Conservation (phyloP, 2,113 vertebrate genomes). For the Perca schrenkii region DNA sequence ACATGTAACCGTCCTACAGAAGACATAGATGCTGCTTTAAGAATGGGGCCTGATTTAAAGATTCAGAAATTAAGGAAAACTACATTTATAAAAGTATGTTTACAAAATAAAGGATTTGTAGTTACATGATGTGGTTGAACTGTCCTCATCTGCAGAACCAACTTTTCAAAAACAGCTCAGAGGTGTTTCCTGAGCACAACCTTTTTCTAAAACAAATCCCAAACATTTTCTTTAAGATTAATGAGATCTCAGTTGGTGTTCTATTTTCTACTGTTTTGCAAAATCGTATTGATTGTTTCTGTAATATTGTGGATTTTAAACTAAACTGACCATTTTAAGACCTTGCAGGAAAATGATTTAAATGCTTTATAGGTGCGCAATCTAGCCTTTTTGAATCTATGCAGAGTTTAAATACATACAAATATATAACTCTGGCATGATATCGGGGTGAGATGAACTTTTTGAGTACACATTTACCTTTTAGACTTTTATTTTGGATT, state of each 20-base stretch:
- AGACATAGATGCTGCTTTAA: background rate
- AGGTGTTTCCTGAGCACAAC: background rate
- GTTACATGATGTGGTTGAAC: background rate
- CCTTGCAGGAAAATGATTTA: background rate
- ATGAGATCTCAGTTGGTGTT: background rate
- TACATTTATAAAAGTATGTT: background rate
- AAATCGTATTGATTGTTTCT: background rate
- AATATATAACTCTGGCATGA: background rate
- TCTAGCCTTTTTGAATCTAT: background rate
- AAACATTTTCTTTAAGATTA: background rate
- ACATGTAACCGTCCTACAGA: background rate
- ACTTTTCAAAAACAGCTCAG: background rate
- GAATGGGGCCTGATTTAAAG: background rate
- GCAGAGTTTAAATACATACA: background rate
- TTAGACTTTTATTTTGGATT: background rate
- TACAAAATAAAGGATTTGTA: background rate
- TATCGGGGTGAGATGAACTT: too few relatives aligned
- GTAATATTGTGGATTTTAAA: constrained; percentile 2
- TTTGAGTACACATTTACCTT: background rate
- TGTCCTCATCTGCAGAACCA: background rate
- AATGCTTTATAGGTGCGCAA: background rate
- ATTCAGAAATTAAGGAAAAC: background rate
- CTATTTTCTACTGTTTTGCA: constrained; percentile 6
- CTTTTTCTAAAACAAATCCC: background rate
- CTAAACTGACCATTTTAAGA: background rate